Evolutionary conservation across 2,888 invertebrate species (phyloP), one percentile per base, ranked within the genome.

Genomic region (Athalia cordata): DNA sequence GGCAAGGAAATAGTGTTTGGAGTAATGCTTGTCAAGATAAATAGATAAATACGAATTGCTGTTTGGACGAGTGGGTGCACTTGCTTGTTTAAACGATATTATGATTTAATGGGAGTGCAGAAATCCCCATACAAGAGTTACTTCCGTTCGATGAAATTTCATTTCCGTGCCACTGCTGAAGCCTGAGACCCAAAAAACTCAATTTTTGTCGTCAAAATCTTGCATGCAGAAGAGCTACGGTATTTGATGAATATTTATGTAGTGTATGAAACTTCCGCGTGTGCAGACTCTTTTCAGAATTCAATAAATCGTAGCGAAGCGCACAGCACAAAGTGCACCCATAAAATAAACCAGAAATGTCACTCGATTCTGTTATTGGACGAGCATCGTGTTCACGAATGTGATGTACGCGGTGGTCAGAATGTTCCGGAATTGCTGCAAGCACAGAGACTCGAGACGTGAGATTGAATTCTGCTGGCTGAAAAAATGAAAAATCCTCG

Each of bases 201-300:
- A 59, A 72, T 59, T 72, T 59, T 55, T 59, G 13, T 13, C 15
- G 11, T 4, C 43, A 7, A 72, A 72, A 59, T 59, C 45, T 59
- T 13, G 45, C 13, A 9, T 7, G 13, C 59, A 8, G 9, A 49
- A n/a, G 55, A 72, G 72, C 72, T 47, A 59, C 29, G 72, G 72
- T 59, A 72, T 72, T 59, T 72, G 72, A 72, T 59, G 72, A 72
- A 72, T 72, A 72, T 72, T 59, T 57, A 72, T 72, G 45, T 57
- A 57, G 11, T 11, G 59, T 47, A 72, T 29, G 72, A n/a, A 11
- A 52, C 45, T n/a, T 15, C 59, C 45, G 47, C 59, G 72, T 47
- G 52, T 52, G 45, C 13, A 13, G 47, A 59, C 72, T 72, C 45
- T 49, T 45, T 59, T 13, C 43, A 59, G 59, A 59, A 72, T 72